A percentile compares a stretch with the other conserved stretches of the same genome.
These are phyloP conservation scores for Euproctis similis DNA, from an alignment of 2,888 invertebrate genomes.

Conservation along the genomic window DNA sequence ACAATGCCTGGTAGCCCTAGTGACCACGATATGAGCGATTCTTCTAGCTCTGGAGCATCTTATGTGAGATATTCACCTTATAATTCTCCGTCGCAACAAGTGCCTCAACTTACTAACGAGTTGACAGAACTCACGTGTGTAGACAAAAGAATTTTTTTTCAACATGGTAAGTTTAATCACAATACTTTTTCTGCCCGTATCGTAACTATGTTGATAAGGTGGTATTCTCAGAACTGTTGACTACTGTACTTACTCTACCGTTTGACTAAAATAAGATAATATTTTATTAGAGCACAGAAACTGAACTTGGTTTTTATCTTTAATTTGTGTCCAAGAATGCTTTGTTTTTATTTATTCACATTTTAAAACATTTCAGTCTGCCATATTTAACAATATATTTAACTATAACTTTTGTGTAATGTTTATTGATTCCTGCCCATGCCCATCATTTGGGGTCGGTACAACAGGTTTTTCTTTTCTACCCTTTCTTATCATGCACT, in stretches of 20 bases:
- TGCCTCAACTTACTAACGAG: slow-evolving; percentile 47
- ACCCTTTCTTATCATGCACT: too few species aligned
- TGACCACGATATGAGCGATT: slow-evolving; percentile 52
- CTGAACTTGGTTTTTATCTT: too few species aligned
- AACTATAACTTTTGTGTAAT: too few species aligned
- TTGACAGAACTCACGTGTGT: slow-evolving; percentile 44
- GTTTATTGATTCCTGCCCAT: too few species aligned
- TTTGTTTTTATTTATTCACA: too few species aligned
- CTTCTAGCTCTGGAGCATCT: slow-evolving; percentile 45
- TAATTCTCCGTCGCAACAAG: slow-evolving; percentile 57
- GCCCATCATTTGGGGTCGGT: too few species aligned
- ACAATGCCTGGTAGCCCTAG: slow-evolving; percentile 35
- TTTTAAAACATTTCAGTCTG: too few species aligned
- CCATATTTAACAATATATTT: too few species aligned
- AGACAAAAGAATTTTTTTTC: slow-evolving; percentile 24
- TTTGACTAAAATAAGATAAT: slow-evolving; percentile 4
- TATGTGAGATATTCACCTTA: slow-evolving; percentile 40
- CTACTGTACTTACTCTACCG: neutral
- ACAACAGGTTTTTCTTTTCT: too few species aligned
- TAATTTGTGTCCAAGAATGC: too few species aligned
- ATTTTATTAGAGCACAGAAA: too few species aligned
- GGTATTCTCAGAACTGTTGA: slow-evolving; percentile 6
- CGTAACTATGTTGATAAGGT: slow-evolving; percentile 1
- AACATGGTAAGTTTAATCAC: slow-evolving; percentile 24
- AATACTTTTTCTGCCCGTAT: neutral